phyloP scores from a whole-genome alignment of 1,140 invertebrate genomes.

The Aphelenchoides besseyi region DNA sequence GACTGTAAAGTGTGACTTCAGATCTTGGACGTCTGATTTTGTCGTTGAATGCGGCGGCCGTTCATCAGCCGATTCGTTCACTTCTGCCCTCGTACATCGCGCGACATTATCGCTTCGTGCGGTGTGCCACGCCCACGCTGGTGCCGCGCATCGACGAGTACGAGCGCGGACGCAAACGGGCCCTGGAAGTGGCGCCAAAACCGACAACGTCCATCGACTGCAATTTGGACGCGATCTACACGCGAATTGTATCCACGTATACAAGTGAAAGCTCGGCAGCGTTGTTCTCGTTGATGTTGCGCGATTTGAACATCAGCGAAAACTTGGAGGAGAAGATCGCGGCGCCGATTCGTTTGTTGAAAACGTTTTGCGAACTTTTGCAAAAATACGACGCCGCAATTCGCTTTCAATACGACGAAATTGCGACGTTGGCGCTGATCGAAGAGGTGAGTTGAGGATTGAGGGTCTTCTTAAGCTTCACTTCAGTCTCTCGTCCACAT shows the following conservation, averaged over 20 bases:
- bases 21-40: slow-evolving; percentile 86
- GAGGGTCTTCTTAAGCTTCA: not conserved
- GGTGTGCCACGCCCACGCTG: slow-evolving; percentile 59
- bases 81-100: slow-evolving; percentile 85
- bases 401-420: not conserved
- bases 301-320: slow-evolving; percentile 19
- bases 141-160: slow-evolving; percentile 48
- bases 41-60: slow-evolving; percentile 86
- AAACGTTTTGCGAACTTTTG: slow-evolving; percentile 21
- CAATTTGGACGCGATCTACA: slow-evolving; percentile 25
- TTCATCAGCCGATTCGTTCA: slow-evolving; percentile 82
- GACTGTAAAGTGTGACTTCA: slow-evolving; percentile 62
- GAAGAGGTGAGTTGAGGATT: slow-evolving; percentile 12
- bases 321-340: slow-evolving; percentile 32
- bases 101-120: slow-evolving; percentile 72
- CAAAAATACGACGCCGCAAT: slow-evolving; percentile 25
- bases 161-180: not conserved
- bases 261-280: slow-evolving; percentile 65
- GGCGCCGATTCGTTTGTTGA: slow-evolving; percentile 19
- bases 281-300: slow-evolving; percentile 34
- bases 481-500: not conserved
- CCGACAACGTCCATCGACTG: slow-evolving; percentile 15
- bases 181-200: not conserved
- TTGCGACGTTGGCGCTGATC: not conserved
- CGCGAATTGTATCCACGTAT: slow-evolving; percentile 27